Base-by-base conservation (phyloP, 2,113 vertebrate genomes). In the Verasper variegatus region DNA sequence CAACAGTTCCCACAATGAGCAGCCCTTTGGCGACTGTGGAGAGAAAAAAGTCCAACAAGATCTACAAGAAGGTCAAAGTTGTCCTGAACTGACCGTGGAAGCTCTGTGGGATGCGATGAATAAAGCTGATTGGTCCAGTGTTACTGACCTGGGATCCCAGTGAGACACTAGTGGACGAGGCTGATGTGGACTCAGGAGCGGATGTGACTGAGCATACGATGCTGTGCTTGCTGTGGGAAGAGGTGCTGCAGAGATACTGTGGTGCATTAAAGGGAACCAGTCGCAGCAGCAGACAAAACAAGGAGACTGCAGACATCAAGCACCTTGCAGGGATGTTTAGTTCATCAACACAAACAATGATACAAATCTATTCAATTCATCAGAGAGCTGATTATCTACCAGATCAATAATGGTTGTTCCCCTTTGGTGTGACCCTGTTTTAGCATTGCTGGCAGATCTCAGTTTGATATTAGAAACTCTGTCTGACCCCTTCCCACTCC, bases 291-390 rank as follows among this genome's bases (percentile, higher is more conserved):
- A 69, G 51, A 49, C 37, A 68, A 57, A 12, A 72, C 6, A 37
- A 75, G 58, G 63, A 78, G 62, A 75, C 67, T 45, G 24, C 2
- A 1, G n/a, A 64, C 59, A 56, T 62, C 31, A 26, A 27, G 37
- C 0, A 4, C 52, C 73, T 67, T n/a, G 47, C 10, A 15, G 65
- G 45, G 65, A 67, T 63, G 9, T 2, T 62, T 10, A 56, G 55
- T 47, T 77, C 71, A 75, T 66, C 27, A 49, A 57, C 31, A 62
- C 57, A 74, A 68, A 73, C 57, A 56, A 60, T 62, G 73, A 77
- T 77, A 71, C 42, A 45, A 71, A 71, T 78, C 77, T 13, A 27
- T 68, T 70, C 35, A 49, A 40, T 78, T 71, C 15, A 83, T 70
- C 61, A 60, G 61, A n/a, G 0, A 71, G 47, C 45, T 68, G 77